Conservation (phyloP, 2,888 invertebrate species). For the Phanerotoma sp. region DNA sequence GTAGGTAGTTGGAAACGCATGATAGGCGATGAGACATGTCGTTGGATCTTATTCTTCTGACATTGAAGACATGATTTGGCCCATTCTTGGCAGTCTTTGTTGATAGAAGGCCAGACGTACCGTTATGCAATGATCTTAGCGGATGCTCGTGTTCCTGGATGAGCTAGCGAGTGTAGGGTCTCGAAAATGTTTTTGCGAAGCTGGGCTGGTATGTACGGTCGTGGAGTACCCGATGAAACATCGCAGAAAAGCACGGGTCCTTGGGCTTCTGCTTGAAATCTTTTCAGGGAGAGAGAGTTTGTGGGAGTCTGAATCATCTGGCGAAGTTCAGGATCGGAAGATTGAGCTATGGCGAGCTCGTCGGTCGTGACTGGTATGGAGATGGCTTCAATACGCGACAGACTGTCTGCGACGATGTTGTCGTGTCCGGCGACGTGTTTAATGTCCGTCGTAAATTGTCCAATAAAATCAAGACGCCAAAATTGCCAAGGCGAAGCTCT, state of each 20-base stretch:
- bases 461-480: conserved; percentile 23
- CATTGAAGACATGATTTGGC: not conserved
- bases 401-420: conserved; percentile 22
- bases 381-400: conserved; percentile 12
- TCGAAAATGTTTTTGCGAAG: conserved; percentile 5
- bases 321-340: not conserved
- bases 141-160: not conserved
- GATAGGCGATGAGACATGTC: not conserved
- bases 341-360: not conserved
- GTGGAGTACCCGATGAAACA: not conserved
- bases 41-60: no score
- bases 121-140: not conserved
- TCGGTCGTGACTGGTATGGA: conserved; percentile 16
- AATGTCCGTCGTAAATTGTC: conserved; percentile 23
- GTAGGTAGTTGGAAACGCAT: not conserved
- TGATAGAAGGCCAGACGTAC: conserved; percentile 3
- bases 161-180: conserved; percentile 9
- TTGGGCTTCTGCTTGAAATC: not conserved
- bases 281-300: not conserved
- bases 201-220: conserved; percentile 1
- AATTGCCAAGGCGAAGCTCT: conserved; percentile 19
- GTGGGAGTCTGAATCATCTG: not conserved
- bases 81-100: conserved; percentile 2
- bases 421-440: conserved; percentile 12
- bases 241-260: not conserved